phyloP scores from a whole-genome alignment of 2,113 vertebrate species.

The Rhinopomastus cyanomelas region DNA sequence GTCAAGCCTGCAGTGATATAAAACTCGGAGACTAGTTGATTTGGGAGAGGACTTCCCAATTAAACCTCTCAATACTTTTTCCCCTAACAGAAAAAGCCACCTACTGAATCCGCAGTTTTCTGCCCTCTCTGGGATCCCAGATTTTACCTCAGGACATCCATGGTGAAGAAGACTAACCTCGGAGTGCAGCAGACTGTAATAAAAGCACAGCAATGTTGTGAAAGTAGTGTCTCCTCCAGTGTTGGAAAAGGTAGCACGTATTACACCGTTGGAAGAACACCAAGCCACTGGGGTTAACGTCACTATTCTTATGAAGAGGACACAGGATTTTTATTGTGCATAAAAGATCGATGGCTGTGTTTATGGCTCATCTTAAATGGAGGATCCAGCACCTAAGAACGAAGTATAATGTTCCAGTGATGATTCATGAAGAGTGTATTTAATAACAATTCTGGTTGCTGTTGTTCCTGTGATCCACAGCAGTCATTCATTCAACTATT shows the following conservation, averaged over 20 bases:
- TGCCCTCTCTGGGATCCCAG: not conserved
- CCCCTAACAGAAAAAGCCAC: not conserved
- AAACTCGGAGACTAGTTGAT: not conserved
- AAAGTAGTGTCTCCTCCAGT: not conserved
- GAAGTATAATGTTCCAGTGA: fast-evolving
- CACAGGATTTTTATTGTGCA: not conserved
- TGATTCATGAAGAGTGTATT: not conserved
- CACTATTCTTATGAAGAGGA: not conserved
- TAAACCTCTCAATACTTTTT: not conserved
- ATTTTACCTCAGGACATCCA: not conserved
- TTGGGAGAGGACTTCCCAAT: not conserved
- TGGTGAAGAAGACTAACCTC: not conserved
- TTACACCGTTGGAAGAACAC: not conserved
- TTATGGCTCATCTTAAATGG: not conserved
- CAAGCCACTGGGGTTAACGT: not conserved
- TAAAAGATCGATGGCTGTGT: not conserved
- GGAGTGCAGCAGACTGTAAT: not conserved
- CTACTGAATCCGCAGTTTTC: not conserved
- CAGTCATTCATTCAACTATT: not conserved
- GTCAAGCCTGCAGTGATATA: not conserved
- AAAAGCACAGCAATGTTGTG: not conserved
- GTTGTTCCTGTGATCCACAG: not conserved
- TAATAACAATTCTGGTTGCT: not conserved
- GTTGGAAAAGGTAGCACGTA: not conserved
- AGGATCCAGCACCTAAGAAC: not conserved